These are phyloP conservation scores for Tamias sibiricus DNA, from an alignment of 2,113 vertebrate species.

Conservation along the genomic window DNA sequence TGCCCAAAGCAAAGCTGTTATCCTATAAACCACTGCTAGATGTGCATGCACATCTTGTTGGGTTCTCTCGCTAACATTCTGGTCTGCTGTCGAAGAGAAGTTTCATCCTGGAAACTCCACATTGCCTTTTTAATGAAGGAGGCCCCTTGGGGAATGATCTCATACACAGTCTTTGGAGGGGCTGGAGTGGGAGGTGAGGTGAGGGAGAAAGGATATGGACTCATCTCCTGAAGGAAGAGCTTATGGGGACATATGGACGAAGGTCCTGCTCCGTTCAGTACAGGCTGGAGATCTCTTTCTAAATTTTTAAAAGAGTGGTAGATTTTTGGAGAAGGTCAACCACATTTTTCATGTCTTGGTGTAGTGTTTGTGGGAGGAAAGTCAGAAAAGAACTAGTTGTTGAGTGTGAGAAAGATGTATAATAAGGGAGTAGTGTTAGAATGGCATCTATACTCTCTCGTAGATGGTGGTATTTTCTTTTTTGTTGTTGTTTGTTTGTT, in stretches of 20 bases:
- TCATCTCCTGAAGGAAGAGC: not conserved
- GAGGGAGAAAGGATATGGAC: not conserved
- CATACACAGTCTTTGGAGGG: not conserved
- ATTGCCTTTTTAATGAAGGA: constrained; percentile 40
- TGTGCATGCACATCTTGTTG: not conserved
- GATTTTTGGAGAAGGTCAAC: not conserved
- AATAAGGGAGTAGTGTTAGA: not conserved
- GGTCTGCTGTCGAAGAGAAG: constrained; percentile 61
- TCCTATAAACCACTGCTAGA: constrained; percentile 75
- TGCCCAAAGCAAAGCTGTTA: constrained; percentile 84
- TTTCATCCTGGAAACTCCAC: constrained; percentile 44
- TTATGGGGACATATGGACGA: not conserved
- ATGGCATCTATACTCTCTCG: too few species aligned
- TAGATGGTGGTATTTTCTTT: not conserved
- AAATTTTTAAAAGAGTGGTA: not conserved
- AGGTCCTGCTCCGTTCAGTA: not conserved
- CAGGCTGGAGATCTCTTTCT: not conserved
- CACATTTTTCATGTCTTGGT: not conserved
- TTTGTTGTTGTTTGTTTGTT: too few species aligned
- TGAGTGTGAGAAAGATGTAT: not conserved
- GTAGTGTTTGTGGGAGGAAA: not conserved
- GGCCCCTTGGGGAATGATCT: not conserved
- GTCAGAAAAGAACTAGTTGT: not conserved
- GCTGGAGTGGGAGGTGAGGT: not conserved
- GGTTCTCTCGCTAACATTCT: constrained; percentile 48